Evolutionary conservation across 2,888 invertebrate genomes (phyloP), one percentile per base, ranked within the genome.

Genomic region (Amblyjoppa proteus): DNA sequence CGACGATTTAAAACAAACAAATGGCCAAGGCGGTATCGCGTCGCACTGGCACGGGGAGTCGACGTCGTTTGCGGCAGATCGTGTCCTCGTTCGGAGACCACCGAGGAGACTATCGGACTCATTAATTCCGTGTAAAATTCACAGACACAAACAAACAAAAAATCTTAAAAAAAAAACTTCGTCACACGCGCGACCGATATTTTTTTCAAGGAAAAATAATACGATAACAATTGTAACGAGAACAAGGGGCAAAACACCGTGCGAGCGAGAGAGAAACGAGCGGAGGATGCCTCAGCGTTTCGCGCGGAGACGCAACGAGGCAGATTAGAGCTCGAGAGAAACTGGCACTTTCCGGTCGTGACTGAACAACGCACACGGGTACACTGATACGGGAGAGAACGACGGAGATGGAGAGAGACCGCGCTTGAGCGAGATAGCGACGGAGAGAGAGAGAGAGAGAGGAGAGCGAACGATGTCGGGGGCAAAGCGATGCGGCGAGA

Each of bases 331-430:
- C 87, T 87, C 91, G 90, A 91, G 92, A 92, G 92, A 92, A 92
- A 92, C 92, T 92, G 92, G 92, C 92, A 92, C 92, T 92, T 92
- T 92, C 92, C 92, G 92, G 92, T 92, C 90, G 91, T 89, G 91
- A 91, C 90, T 87, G 87, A 88, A 80, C 87, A 81, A 88, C 87
- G 88, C 88, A 88, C 88, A 87, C 87, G 85, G 82, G 68, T 83
- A 83, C 76, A 87, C 87, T 87, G 87, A 88, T 86, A 86, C 88
- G 81, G 81, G 78, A 85, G 84, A 73, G 85, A 79, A 84, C 84
- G 77, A 87, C 74, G 69, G 77, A 85, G 84, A 85, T 85, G 78
- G 64, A 85, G 77, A 49, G 45, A 49, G 45, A 16, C 3, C 45
- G 45, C 16, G 66, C 68, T 51, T 25, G 58, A 82, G 88, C 86